These are phyloP conservation scores for Poeciliopsis prolifica DNA, from an alignment of 2,113 vertebrate genomes.

Conservation along the genomic window DNA sequence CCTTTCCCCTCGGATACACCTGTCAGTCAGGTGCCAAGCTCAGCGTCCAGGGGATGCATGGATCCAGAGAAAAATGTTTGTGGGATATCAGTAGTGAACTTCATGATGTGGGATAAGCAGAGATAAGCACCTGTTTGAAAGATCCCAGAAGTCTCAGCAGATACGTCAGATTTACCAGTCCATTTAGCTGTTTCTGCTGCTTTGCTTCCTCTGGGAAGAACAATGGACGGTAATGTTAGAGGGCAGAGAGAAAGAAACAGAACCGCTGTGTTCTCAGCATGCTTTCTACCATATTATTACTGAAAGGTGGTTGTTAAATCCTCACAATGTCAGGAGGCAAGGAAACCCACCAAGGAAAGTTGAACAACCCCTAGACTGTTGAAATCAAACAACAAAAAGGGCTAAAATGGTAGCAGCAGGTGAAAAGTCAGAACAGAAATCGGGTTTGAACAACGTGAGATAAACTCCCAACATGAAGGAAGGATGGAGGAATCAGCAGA, in stretches of 20 bases:
- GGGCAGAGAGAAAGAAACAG: slow-evolving; percentile 18
- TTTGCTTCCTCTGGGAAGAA: slow-evolving; percentile 40
- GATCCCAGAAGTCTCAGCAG: slow-evolving; percentile 48
- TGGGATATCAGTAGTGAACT: slow-evolving; percentile 28
- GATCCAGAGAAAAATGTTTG: slow-evolving; percentile 43
- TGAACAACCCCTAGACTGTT: slow-evolving; percentile 21
- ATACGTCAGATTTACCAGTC: slow-evolving; percentile 76
- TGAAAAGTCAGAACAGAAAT: slow-evolving; percentile 18
- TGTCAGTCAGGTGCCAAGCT: slow-evolving; percentile 75
- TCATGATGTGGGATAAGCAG: slow-evolving; percentile 35
- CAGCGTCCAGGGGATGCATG: slow-evolving; percentile 45
- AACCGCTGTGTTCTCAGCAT: slow-evolving; percentile 65
- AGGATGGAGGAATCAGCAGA: slow-evolving; percentile 38
- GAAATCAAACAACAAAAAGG: slow-evolving; percentile 4
- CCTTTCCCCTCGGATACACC: slow-evolving; percentile 76
- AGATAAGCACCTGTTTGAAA: slow-evolving; percentile 23
- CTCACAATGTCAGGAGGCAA: slow-evolving; percentile 46
- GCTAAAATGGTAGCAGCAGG: slow-evolving; percentile 27
- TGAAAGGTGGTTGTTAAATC: slow-evolving; percentile 77
- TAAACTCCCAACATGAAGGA: slow-evolving; percentile 3
- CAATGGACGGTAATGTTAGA: slow-evolving; percentile 56
- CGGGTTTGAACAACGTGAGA: slow-evolving; percentile 33
- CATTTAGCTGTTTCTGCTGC: slow-evolving; percentile 55
- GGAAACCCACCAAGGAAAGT: slow-evolving; percentile 10
- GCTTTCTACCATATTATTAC: slow-evolving; percentile 54